phyloP scores from a whole-genome alignment of 2,113 vertebrate species.

The Synchiropus splendidus region DNA sequence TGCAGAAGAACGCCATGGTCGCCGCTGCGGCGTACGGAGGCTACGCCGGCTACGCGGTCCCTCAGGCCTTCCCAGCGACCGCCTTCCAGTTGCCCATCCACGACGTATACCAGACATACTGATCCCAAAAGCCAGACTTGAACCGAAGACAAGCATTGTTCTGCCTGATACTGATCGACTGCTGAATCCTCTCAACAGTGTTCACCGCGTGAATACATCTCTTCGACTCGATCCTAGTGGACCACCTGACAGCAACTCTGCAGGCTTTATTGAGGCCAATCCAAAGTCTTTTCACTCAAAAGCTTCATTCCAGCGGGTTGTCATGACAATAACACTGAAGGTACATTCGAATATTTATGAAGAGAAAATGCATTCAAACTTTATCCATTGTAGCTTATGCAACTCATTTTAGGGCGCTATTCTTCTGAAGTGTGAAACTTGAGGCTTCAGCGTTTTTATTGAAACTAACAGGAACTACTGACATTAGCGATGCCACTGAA shows the following conservation, averaged over 20 bases:
- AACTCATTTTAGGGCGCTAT: constrained; percentile 10
- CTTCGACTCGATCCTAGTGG: constrained; percentile 12
- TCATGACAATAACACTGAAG: constrained; percentile 63
- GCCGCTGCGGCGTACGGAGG: constrained; percentile 79
- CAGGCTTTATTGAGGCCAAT: not conserved
- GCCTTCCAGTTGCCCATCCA: constrained; percentile 90
- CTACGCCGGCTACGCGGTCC: constrained; percentile 76
- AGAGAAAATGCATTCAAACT: constrained; percentile 65
- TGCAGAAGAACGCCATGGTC: constrained; percentile 84
- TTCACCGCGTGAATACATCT: constrained; percentile 13
- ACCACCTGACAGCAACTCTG: not conserved
- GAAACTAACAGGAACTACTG: constrained; percentile 42
- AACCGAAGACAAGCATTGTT: constrained; percentile 5
- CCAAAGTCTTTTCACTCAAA: too few species aligned
- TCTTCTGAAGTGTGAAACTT: constrained; percentile 5
- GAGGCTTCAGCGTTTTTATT: constrained; percentile 3
- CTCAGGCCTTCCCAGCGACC: constrained; percentile 81
- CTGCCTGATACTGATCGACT: constrained; percentile 29
- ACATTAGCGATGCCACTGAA: constrained; percentile 38
- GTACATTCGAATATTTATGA: constrained; percentile 85
- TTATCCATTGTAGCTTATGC: constrained; percentile 29
- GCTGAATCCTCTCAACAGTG: constrained; percentile 10
- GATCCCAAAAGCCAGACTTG: constrained; percentile 29
- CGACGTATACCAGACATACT: constrained; percentile 92
- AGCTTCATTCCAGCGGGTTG: constrained; percentile 5